These are phyloP conservation scores for Agrochola macilenta DNA, from an alignment of 2,888 invertebrate species.

Conservation along the genomic window DNA sequence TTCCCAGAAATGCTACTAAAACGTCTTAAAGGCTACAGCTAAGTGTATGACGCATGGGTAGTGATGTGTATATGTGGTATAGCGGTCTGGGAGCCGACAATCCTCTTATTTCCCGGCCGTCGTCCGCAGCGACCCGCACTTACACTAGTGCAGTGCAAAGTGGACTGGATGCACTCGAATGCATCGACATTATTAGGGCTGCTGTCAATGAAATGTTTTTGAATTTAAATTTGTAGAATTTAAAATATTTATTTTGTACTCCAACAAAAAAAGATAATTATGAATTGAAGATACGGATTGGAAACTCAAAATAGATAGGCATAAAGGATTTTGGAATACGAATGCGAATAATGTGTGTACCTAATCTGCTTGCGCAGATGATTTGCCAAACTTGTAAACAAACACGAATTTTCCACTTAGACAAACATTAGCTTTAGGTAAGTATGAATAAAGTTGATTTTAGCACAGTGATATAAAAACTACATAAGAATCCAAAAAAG, in stretches of 20 bases:
- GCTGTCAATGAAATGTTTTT: conserved; percentile 34
- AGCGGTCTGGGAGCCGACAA: conserved; percentile 61
- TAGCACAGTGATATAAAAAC: neutral
- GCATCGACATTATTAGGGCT: conserved; percentile 69
- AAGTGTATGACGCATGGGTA: conserved; percentile 25
- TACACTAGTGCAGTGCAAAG: conserved; percentile 68
- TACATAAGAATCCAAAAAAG: neutral
- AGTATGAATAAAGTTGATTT: too few relatives aligned
- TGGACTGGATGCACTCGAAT: conserved; percentile 74
- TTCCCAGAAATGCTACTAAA: conserved; percentile 11
- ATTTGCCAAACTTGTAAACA: too few relatives aligned
- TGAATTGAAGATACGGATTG: neutral
- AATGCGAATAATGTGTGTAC: neutral
- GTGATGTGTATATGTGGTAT: conserved; percentile 47
- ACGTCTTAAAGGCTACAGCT: conserved; percentile 7
- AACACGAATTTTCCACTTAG: too few relatives aligned
- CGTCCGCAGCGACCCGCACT: conserved; percentile 72
- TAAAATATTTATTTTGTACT: neutral
- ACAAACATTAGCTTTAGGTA: too few relatives aligned
- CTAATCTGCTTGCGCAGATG: too few relatives aligned
- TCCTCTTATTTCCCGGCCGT: conserved; percentile 73
- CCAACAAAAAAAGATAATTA: neutral
- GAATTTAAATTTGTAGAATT: neutral
- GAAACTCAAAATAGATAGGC: neutral
- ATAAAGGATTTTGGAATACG: neutral